A percentile compares a stretch with the other conserved stretches of the same genome.
These are phyloP conservation scores for Plectrocnemia conspersa DNA, from an alignment of 1,140 invertebrate species.

Conservation along the genomic window DNA sequence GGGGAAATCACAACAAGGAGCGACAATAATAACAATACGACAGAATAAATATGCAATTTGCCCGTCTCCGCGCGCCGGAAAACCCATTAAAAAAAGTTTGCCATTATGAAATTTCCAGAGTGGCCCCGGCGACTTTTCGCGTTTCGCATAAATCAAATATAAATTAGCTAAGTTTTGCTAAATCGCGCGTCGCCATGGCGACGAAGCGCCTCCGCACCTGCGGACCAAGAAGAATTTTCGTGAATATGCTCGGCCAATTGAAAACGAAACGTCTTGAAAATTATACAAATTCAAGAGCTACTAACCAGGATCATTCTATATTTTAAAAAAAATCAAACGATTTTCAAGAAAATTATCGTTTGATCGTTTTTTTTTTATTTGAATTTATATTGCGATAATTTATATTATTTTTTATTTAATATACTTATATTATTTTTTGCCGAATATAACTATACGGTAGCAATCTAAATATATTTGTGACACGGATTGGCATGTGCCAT, in stretches of 20 bases:
- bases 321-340: too few relatives aligned
- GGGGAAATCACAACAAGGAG: constrained; percentile 30
- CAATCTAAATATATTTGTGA: too few relatives aligned
- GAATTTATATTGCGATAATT: too few relatives aligned
- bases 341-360: too few relatives aligned
- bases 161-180: constrained; percentile 34
- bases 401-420: too few relatives aligned
- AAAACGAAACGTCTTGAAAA: too few relatives aligned
- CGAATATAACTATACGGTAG: too few relatives aligned
- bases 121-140: constrained; percentile 25
- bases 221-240: constrained; percentile 18
- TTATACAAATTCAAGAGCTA: too few relatives aligned
- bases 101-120: constrained; percentile 31
- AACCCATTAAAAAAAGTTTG: constrained; percentile 35
- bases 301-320: too few relatives aligned
- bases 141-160: constrained; percentile 33
- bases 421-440: too few relatives aligned
- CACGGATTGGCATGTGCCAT: too few relatives aligned
- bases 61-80: constrained; percentile 13
- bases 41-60: constrained; percentile 30
- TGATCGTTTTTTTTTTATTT: too few relatives aligned
- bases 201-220: constrained; percentile 16
- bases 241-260: constrained; percentile 19
- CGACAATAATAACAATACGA: constrained; percentile 34
- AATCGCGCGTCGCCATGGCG: constrained; percentile 29